These are phyloP conservation scores for Styela plicata DNA, from an alignment of 23 tunicate genomes.

Conservation along the genomic window DNA sequence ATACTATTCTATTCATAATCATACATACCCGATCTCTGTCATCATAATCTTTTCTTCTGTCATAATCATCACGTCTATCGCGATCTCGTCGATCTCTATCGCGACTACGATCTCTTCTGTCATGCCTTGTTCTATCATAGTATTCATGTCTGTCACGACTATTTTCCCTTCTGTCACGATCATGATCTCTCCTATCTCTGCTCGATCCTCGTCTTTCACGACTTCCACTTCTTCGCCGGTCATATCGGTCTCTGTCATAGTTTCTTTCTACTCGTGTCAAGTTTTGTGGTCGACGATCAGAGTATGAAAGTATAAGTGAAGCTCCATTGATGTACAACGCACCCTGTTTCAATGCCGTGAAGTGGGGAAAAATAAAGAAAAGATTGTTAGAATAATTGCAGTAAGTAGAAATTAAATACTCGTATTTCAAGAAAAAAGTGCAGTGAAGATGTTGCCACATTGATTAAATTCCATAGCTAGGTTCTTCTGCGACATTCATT, in stretches of 20 bases:
- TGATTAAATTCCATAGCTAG: too few species aligned
- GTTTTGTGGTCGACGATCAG: conserved; percentile 10
- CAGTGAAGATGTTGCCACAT: too few species aligned
- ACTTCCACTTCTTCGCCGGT: conserved; percentile 19
- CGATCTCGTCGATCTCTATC: conserved; percentile 24
- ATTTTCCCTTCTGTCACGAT: conserved; percentile 5
- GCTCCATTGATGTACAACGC: conserved; percentile 10
- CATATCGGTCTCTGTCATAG: neutral
- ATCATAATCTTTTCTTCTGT: conserved; percentile 10
- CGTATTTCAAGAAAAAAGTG: neutral
- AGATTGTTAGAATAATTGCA: neutral
- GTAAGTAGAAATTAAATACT: neutral
- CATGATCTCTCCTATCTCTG: neutral
- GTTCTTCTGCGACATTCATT: too few species aligned
- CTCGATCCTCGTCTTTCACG: neutral
- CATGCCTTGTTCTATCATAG: conserved; percentile 21
- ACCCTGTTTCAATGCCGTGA: conserved; percentile 15
- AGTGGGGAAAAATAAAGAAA: neutral
- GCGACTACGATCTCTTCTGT: neutral
- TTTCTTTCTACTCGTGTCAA: conserved; percentile 2
- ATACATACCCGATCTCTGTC: too few species aligned
- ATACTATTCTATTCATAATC: too few species aligned
- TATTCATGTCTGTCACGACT: conserved; percentile 4
- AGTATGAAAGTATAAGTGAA: neutral
- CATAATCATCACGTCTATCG: conserved; percentile 22